A percentile compares a stretch with the other conserved stretches of the same genome.
These are phyloP conservation scores for Dasypolia templi DNA, from an alignment of 2,888 invertebrate genomes.

Conservation along the genomic window DNA sequence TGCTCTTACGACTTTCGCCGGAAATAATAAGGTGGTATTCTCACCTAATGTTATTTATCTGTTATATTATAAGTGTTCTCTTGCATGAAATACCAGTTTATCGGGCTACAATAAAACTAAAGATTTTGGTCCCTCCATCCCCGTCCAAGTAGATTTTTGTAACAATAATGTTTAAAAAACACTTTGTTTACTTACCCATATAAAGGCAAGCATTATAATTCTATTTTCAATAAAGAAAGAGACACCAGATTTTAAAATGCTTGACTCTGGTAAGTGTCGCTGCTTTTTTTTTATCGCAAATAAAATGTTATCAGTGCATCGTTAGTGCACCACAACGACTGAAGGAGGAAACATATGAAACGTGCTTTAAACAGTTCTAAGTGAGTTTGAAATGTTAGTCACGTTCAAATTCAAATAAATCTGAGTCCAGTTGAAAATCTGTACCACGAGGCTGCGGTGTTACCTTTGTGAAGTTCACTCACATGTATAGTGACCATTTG, in stretches of 20 bases:
- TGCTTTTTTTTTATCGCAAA: constrained; percentile 25
- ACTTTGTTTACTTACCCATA: neutral
- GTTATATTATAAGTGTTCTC: constrained; percentile 37
- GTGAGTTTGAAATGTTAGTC: constrained; percentile 47
- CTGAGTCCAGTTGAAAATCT: constrained; percentile 45
- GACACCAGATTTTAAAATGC: neutral
- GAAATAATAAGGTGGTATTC: constrained; percentile 50
- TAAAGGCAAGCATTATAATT: neutral
- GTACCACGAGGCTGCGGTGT: constrained; percentile 21
- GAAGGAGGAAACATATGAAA: constrained; percentile 49
- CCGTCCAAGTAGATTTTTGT: neutral
- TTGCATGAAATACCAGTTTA: constrained; percentile 1
- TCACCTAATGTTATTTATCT: constrained; percentile 52
- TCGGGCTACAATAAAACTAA: neutral
- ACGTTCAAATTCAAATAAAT: constrained; percentile 59
- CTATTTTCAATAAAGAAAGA: neutral
- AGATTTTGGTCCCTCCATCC: neutral
- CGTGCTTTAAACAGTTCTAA: constrained; percentile 32
- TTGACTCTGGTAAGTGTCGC: neutral
- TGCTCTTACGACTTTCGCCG: constrained; percentile 40
- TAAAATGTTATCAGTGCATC: constrained; percentile 49
- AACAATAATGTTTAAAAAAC: neutral
- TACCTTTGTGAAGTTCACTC: constrained; percentile 32
- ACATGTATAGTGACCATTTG: constrained; percentile 6
- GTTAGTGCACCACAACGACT: constrained; percentile 49